A percentile compares a stretch with the other conserved stretches of the same genome.
These are phyloP conservation scores for Apodemia zela DNA, from an alignment of 2,888 invertebrate species.

Conservation along the genomic window DNA sequence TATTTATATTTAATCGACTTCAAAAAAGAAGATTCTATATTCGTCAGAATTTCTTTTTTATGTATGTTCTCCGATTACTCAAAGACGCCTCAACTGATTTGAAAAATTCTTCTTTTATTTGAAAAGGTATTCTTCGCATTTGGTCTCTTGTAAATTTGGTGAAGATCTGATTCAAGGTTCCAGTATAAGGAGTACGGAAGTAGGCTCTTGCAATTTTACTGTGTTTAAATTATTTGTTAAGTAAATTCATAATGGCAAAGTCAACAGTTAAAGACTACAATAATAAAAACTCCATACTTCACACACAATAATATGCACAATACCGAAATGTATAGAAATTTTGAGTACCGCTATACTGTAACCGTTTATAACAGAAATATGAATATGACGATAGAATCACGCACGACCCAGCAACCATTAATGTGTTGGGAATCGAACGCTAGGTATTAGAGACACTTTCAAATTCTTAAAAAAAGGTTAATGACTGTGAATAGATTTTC, in stretches of 20 bases:
- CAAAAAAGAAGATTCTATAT: too few relatives aligned
- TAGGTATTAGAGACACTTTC: constrained; percentile 34
- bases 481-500: constrained; percentile 11
- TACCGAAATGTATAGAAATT: constrained; percentile 36
- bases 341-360: constrained; percentile 37
- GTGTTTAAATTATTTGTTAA: background rate
- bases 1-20: too few relatives aligned
- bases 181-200: background rate
- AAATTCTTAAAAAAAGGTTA: constrained; percentile 20
- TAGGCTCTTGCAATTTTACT: background rate
- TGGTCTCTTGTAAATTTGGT: too few relatives aligned
- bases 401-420: constrained; percentile 31
- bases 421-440: constrained; percentile 22
- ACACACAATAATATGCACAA: constrained; percentile 33
- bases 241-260: background rate
- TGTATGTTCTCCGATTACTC: too few relatives aligned
- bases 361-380: constrained; percentile 36
- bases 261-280: background rate
- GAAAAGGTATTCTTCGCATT: too few relatives aligned
- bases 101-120: too few relatives aligned
- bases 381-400: constrained; percentile 34
- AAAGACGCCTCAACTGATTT: too few relatives aligned
- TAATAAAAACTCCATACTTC: constrained; percentile 24
- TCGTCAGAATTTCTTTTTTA: too few relatives aligned
- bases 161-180: background rate